These are phyloP conservation scores for Danio aesculapii DNA, from an alignment of 2,797 vertebrate species.

Conservation along the genomic window DNA sequence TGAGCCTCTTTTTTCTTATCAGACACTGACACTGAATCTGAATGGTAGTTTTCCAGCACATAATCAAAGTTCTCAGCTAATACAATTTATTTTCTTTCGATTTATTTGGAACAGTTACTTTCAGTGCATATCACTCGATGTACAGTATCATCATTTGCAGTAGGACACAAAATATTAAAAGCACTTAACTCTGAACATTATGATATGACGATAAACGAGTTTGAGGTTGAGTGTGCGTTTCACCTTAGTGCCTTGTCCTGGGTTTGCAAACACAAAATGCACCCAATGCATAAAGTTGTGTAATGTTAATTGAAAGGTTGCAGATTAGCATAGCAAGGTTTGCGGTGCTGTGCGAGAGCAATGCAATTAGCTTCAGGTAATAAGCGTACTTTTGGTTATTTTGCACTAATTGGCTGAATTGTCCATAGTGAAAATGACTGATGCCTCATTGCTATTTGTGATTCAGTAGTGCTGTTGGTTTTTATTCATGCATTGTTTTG, in stretches of 20 bases:
- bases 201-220: too few species aligned
- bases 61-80: not conserved
- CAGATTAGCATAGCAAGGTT: not conserved
- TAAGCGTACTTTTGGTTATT: not conserved
- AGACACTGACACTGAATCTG: too few species aligned
- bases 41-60: not conserved
- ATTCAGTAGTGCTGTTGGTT: not conserved
- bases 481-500: not conserved
- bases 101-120: too few species aligned
- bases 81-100: not conserved
- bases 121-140: too few species aligned
- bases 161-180: too few species aligned
- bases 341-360: not conserved
- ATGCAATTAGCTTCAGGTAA: not conserved
- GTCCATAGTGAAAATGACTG: too few species aligned
- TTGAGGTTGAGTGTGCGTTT: not conserved
- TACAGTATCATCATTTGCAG: too few species aligned
- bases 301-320: not conserved
- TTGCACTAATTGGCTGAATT: not conserved
- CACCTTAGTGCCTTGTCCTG: not conserved
- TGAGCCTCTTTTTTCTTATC: not conserved
- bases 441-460: too few species aligned
- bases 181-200: too few species aligned
- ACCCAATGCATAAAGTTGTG: not conserved
- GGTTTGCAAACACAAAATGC: constrained; percentile 21